phyloP scores from a whole-genome alignment of 2,113 vertebrate species.

The Felis catus region DNA sequence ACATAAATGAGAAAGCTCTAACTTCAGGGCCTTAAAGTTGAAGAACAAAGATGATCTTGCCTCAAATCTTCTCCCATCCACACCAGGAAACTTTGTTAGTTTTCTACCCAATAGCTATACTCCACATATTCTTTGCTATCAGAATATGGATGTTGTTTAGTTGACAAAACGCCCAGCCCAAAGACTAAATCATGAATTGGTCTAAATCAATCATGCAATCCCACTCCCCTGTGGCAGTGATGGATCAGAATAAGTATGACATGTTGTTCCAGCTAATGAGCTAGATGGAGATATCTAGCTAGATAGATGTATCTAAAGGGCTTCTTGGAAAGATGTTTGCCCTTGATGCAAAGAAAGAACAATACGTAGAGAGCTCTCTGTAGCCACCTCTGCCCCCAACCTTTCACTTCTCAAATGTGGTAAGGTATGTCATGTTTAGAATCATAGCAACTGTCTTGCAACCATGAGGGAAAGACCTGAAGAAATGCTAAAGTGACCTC shows the following conservation, averaged over 20 bases:
- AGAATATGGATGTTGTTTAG: conserved; percentile 9
- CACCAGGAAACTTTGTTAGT: background rate
- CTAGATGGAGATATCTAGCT: background rate
- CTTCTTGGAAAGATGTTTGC: background rate
- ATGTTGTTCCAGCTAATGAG: background rate
- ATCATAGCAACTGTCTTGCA: background rate
- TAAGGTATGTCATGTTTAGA: background rate
- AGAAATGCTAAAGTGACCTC: conserved; percentile 2
- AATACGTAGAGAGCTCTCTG: background rate
- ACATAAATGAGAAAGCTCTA: background rate
- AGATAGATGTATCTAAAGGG: background rate
- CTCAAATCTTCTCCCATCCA: background rate
- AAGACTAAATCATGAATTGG: background rate
- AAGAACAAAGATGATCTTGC: background rate
- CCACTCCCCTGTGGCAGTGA: background rate
- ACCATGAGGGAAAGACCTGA: background rate
- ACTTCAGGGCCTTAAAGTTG: background rate
- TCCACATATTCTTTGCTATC: background rate
- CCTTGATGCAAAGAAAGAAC: background rate
- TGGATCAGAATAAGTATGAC: background rate
- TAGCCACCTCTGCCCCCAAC: background rate
- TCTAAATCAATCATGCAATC: background rate
- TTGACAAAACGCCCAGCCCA: background rate
- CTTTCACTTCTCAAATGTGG: background rate
- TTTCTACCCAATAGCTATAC: background rate